Percentiles rank a stretch among this genome's conserved stretches.
Conservation (phyloP, 2,888 invertebrate genomes). For the Bruchidius siliquastri region DNA sequence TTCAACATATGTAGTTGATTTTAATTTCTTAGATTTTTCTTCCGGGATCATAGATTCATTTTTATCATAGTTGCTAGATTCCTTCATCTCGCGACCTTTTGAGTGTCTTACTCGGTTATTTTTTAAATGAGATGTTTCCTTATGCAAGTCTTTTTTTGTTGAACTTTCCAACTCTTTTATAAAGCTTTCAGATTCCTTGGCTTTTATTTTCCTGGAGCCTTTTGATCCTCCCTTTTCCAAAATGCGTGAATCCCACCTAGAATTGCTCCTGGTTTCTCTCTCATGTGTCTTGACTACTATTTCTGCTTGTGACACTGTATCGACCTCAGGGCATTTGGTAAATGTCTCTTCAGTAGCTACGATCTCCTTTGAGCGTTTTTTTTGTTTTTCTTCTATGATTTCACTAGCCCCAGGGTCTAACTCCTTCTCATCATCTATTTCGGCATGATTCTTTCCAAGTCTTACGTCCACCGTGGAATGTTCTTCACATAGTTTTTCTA, state of each 20-base stretch:
- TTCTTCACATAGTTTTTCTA: neutral
- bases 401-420: too few relatives aligned
- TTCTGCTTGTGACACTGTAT: neutral
- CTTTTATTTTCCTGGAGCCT: neutral
- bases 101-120: constrained; percentile 12
- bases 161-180: neutral
- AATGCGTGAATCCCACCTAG: neutral
- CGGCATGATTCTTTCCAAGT: neutral
- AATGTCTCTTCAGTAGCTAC: too few relatives aligned
- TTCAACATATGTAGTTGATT: too few relatives aligned
- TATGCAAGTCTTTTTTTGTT: constrained; percentile 1
- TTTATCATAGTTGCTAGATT: neutral
- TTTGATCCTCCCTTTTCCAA: neutral
- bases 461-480: neutral
- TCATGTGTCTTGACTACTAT: neutral
- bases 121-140: constrained; percentile 4
- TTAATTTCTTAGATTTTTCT: neutral
- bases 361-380: neutral
- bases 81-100: neutral
- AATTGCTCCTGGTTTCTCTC: neutral
- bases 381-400: neutral
- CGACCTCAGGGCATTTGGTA: neutral
- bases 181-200: neutral
- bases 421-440: neutral
- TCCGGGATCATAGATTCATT: neutral